Evolutionary conservation across 2,888 invertebrate genomes (phyloP), one percentile per base, ranked within the genome.

Genomic region (Andricus curvator): DNA sequence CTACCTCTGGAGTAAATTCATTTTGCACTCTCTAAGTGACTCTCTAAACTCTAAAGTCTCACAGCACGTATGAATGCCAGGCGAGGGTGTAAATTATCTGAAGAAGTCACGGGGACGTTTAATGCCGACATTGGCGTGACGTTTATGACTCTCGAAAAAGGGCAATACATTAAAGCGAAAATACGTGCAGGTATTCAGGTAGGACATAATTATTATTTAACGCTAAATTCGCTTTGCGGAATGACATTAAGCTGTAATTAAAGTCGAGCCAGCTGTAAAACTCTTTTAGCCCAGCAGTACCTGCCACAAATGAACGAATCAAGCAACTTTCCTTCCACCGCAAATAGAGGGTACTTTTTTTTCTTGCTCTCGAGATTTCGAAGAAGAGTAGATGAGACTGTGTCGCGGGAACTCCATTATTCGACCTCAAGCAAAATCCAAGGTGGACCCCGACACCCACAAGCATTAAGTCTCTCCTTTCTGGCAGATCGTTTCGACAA

Each of bases 121-220:
- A 68, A 68, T 48, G 48, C 25, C 48, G 48, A 48, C 68, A 68
- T 68, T 68, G 44, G 48, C 25, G 68, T 22, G 48, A 68, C 68
- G 15, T 68, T 68, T 68, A 68, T 22, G 68, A 25, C 68, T 68
- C 6, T 48, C 22, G 44, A 44, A 68, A 44, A 25, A 48, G 68
- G 68, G 48, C 44, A 68, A 48, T 68, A 68, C 8, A 68, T 48
- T 68, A 20, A 48, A 44, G 68, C 25, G 29, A 48, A 68, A 68
- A 48, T 68, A 68, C 68, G 48, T 48, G 68, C 25, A 48, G 44
- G 25, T 68, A 22, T 48, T 68, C 48, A 68, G 25, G 41, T 68
- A 41, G 68, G 25, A 68, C 41, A 25, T 68, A 68, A 68, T 68
- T 48, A 68, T 25, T 68, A 68, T 48, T 48, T 68, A 48, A 68